Percentiles rank a stretch among this genome's conserved stretches.
These are phyloP conservation scores for Polyodon spathula DNA, from an alignment of 2,113 vertebrate genomes.

Conservation along the genomic window DNA sequence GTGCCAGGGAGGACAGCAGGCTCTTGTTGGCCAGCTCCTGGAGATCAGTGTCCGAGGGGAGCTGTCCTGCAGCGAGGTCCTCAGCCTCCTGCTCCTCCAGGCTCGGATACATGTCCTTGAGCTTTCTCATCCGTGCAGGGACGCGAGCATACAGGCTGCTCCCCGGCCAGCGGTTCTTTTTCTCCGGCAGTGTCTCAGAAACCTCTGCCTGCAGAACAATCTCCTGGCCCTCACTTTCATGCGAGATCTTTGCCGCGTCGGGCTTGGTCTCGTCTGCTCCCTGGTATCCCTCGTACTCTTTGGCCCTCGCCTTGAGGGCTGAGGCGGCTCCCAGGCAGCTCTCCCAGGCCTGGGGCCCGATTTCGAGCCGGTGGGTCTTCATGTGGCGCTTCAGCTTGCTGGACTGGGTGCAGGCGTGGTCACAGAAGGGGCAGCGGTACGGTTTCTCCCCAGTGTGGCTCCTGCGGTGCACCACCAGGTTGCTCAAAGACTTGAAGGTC, in stretches of 20 bases:
- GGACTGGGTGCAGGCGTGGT: conserved; percentile 57
- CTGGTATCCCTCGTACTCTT: conserved; percentile 58
- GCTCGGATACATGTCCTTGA: conserved; percentile 23
- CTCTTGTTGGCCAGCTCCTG: conserved; percentile 35
- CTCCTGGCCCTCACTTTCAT: conserved; percentile 67
- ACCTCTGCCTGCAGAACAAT: conserved; percentile 66
- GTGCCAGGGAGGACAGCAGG: conserved; percentile 48
- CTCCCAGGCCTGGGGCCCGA: neutral
- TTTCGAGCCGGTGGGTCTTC: conserved; percentile 46
- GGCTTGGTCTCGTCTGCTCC: conserved; percentile 13
- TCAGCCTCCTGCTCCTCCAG: conserved; percentile 68
- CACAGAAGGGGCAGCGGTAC: conserved; percentile 60
- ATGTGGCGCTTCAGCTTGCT: conserved; percentile 63
- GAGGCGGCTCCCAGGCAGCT: neutral
- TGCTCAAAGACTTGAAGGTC: conserved; percentile 49
- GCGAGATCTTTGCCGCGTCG: conserved; percentile 59
- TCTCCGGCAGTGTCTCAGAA: conserved; percentile 62
- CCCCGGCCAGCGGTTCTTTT: conserved; percentile 52
- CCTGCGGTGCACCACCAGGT: conserved; percentile 54
- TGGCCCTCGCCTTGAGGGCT: conserved; percentile 52
- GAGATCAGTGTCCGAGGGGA: conserved; percentile 35
- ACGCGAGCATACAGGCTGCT: conserved; percentile 34
- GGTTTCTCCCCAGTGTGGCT: conserved; percentile 57
- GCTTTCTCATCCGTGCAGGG: conserved; percentile 49
- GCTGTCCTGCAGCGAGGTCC: conserved; percentile 62